Percentiles rank a stretch among this genome's conserved stretches.
Evolutionary conservation across 1,140 invertebrate genomes (phyloP).

Genomic region (Globodera rostochiensis): DNA sequence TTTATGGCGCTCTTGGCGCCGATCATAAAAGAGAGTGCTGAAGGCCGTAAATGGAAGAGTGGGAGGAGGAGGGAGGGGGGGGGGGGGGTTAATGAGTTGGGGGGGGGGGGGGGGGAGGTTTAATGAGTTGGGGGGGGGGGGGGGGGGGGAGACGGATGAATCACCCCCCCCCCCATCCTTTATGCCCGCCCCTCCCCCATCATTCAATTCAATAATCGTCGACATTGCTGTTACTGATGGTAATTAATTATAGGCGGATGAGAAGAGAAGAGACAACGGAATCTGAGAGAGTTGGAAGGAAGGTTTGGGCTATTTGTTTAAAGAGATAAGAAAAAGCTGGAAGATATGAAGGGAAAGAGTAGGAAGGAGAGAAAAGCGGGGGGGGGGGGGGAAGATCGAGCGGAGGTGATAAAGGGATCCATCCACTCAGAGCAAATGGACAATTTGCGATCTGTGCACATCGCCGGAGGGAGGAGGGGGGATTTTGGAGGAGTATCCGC

Average conservation of each 20-base stretch:
- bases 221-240: not conserved
- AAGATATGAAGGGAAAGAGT: not conserved
- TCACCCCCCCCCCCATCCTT: not conserved
- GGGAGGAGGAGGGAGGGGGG: no score
- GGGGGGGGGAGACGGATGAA: not conserved
- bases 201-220: not conserved
- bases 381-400: not conserved
- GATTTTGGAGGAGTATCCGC: no score
- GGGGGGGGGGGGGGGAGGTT: no score
- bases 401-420: not conserved
- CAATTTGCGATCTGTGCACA: no score
- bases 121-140: no score
- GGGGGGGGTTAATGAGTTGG: not conserved
- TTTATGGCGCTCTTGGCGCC: not conserved
- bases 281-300: not conserved
- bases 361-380: not conserved
- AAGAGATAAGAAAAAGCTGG: constrained; percentile 1
- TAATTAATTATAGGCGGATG: not conserved
- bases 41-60: constrained; percentile 2
- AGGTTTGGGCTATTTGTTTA: constrained; percentile 6
- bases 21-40: not conserved
- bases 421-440: not conserved
- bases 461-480: no score
- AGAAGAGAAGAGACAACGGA: not conserved
- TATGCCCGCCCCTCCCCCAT: not conserved